A percentile compares a stretch with the other conserved stretches of the same genome.
Conservation (phyloP, 2,113 vertebrate genomes). For the Dissostichus mawsoni region DNA sequence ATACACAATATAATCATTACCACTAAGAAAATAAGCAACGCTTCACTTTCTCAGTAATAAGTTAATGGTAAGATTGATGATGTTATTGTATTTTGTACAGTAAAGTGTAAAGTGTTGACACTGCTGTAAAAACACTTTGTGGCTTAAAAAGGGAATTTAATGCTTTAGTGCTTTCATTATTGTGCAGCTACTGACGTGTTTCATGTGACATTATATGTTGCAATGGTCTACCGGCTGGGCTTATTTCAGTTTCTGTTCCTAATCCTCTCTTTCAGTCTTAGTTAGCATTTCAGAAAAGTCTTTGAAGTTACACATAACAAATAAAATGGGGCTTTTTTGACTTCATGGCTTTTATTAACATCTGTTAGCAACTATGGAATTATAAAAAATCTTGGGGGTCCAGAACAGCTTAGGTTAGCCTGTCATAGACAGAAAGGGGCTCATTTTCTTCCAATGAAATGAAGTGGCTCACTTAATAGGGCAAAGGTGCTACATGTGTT, state of each 20-base stretch:
- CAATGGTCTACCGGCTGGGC: neutral
- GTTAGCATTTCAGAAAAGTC: neutral
- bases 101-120: neutral
- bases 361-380: neutral
- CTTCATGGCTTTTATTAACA: neutral
- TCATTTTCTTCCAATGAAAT: neutral
- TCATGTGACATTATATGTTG: neutral
- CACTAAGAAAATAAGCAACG: slow-evolving; percentile 25
- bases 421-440: neutral
- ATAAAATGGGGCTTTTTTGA: neutral
- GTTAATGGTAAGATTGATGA: neutral
- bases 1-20: slow-evolving; percentile 31
- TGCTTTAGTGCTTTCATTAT: slow-evolving; percentile 9
- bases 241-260: slow-evolving; percentile 51
- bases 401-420: neutral
- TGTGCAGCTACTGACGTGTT: neutral
- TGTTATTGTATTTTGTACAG: neutral
- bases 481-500: neutral
- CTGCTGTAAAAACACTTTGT: neutral
- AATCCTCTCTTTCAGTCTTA: slow-evolving; percentile 10
- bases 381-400: neutral
- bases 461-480: neutral
- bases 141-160: neutral
- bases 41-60: neutral
- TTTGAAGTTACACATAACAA: neutral